These are phyloP conservation scores for Sebastes jordani DNA, from an alignment of 2,797 vertebrate species.

Conservation along the genomic window DNA sequence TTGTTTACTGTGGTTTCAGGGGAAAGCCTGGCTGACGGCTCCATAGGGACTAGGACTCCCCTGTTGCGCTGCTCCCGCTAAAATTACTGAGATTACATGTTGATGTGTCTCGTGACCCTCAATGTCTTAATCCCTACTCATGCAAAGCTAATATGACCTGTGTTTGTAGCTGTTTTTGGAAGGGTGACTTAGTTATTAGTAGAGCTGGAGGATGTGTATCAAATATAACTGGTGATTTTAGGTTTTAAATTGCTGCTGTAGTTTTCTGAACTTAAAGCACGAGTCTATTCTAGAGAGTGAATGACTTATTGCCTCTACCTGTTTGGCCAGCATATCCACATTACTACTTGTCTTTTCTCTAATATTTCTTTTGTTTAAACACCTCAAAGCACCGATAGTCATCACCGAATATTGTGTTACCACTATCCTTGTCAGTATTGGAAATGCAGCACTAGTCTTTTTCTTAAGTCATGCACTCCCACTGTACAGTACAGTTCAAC, in stretches of 20 bases:
- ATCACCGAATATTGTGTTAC: background rate
- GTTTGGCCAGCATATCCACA: background rate
- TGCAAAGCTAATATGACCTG: background rate
- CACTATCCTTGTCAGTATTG: background rate
- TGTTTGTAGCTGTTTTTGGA: background rate
- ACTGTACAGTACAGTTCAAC: background rate
- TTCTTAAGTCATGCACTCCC: background rate
- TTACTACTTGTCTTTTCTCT: background rate
- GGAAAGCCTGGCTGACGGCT: background rate
- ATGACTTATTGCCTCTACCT: background rate
- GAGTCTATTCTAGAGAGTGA: background rate
- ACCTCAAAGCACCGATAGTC: background rate
- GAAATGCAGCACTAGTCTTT: background rate
- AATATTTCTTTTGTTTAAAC: background rate
- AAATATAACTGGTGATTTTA: background rate
- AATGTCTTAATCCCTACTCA: background rate
- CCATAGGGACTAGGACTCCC: background rate
- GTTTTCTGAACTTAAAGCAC: background rate
- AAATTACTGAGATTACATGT: slow-evolving; percentile 31
- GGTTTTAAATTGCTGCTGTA: background rate
- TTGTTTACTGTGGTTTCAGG: slow-evolving; percentile 11
- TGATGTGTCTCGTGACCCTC: slow-evolving; percentile 1
- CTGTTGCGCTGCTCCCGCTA: background rate
- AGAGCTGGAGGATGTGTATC: background rate
- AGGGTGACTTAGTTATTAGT: background rate